Evolutionary conservation across 2,113 vertebrate species (phyloP), one percentile per base, ranked within the genome.

Genomic region (Epinephelus cyanopodus): DNA sequence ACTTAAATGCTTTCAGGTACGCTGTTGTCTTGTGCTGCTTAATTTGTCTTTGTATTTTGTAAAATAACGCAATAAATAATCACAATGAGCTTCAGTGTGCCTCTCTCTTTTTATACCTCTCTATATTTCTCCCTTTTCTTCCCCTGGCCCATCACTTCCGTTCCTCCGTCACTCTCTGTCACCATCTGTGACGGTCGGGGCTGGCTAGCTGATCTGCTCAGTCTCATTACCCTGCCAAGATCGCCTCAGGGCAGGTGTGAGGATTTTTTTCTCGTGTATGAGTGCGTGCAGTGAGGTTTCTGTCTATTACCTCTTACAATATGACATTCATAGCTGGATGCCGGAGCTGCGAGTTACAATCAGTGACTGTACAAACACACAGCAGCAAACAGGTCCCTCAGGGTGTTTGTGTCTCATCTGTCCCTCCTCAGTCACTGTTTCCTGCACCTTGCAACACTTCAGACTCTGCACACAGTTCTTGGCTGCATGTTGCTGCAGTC

Each of bases 151-250:
- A 76, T 83, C 78, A 71, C 47, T 37, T 78, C 48, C 8, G 37
- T 76, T 76, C 47, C 48, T 82, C 48, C 63, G 13, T 81, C 82
- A 19, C 54, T 74, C 19, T 69, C 72, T 23, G 73, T 83, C 62
- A 87, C 85, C 76, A 82, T 87, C 90, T 84, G 83, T 67, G 81
- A 68, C 11, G 14, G 77, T 84, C 70, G 60, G 67, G 66, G 19
- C 11, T 13, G 60, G 63, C 37, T 19, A 39, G 71, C 50, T 62
- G 81, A 73, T 87, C 54, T 13, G 50, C 72, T 75, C 61, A 11
- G 56, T 77, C 60, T 90, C 79, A 79, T 80, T 84, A 87, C 60
- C 18, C 54, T 76, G 74, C 82, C 77, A 89, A 82, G n/a, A 4
- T 70, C 17, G 75, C 74, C 83, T 84, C n/a, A 1, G 81, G 86